Evolutionary conservation across 2,113 vertebrate species (phyloP).

Genomic region (Antechinus flavipes): DNA sequence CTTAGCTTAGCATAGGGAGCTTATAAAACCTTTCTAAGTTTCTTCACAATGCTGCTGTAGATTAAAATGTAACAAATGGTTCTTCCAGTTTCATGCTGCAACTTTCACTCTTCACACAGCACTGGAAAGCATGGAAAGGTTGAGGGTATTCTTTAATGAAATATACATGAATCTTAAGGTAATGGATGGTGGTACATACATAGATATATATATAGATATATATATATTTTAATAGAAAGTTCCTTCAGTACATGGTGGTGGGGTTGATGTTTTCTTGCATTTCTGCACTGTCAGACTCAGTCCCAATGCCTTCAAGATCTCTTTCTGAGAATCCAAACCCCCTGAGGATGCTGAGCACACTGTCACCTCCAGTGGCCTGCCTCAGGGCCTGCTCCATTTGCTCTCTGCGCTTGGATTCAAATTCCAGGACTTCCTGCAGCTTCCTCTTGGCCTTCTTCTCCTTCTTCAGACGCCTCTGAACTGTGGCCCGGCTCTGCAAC

Average conservation of each 20-base stretch:
- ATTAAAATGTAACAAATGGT: conserved; percentile 80
- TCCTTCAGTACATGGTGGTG: conserved; percentile 88
- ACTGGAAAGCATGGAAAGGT: conserved; percentile 80
- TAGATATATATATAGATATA: conserved; percentile 24
- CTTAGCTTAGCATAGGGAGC: conserved; percentile 71
- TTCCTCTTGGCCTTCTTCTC: background rate
- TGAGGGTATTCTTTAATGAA: conserved; percentile 73
- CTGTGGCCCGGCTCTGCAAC: conserved; percentile 86
- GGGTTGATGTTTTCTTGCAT: conserved; percentile 89
- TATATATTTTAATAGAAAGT: conserved; percentile 64
- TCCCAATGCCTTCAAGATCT: conserved; percentile 1
- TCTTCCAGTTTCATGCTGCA: conserved; percentile 79
- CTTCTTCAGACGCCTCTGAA: background rate
- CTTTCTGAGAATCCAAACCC: background rate
- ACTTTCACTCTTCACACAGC: conserved; percentile 74
- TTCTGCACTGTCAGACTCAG: conserved; percentile 76
- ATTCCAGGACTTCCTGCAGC: background rate
- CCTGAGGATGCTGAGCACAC: background rate
- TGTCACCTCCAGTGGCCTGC: background rate
- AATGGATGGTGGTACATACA: conserved; percentile 58
- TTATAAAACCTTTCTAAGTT: background rate
- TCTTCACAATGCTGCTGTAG: conserved; percentile 46
- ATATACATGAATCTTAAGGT: conserved; percentile 68
- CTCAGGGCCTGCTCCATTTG: background rate
- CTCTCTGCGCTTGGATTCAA: background rate